These are phyloP conservation scores for Colaptes auratus DNA, from an alignment of 2,113 vertebrate genomes.

Conservation along the genomic window DNA sequence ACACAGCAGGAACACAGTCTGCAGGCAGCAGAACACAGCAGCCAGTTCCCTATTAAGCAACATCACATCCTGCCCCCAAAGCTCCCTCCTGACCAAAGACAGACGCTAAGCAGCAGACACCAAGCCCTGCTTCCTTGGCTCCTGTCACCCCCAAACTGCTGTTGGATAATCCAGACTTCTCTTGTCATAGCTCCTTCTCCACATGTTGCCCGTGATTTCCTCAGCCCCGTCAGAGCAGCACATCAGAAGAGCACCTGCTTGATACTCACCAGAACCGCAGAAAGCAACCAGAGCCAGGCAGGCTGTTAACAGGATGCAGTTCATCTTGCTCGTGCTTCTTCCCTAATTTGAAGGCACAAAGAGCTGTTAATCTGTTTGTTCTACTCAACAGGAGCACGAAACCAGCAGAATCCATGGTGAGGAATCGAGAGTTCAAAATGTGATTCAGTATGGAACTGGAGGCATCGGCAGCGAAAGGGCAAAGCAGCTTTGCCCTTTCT, in stretches of 20 bases:
- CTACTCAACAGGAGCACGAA: background rate
- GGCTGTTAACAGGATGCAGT: background rate
- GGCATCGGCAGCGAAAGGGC: background rate
- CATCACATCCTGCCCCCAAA: accelerated
- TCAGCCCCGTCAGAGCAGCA: background rate
- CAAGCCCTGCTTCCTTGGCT: accelerated
- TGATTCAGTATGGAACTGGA: background rate
- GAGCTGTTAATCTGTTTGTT: background rate
- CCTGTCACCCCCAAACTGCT: too few relatives aligned
- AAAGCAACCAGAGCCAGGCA: slow-evolving; percentile 35
- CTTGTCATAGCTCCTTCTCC: background rate
- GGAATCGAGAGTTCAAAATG: accelerated
- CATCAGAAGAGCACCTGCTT: background rate
- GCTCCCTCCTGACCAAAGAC: background rate
- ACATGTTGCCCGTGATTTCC: background rate
- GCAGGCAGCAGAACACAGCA: background rate
- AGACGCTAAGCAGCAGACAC: background rate
- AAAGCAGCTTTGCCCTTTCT: background rate
- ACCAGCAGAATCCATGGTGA: accelerated
- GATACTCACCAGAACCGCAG: slow-evolving; percentile 57
- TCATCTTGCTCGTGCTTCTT: slow-evolving; percentile 55
- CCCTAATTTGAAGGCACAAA: background rate
- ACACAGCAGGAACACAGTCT: background rate
- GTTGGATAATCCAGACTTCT: background rate
- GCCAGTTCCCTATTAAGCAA: background rate